These are phyloP conservation scores for Abramis brama DNA, from an alignment of 2,113 vertebrate species.

Conservation along the genomic window DNA sequence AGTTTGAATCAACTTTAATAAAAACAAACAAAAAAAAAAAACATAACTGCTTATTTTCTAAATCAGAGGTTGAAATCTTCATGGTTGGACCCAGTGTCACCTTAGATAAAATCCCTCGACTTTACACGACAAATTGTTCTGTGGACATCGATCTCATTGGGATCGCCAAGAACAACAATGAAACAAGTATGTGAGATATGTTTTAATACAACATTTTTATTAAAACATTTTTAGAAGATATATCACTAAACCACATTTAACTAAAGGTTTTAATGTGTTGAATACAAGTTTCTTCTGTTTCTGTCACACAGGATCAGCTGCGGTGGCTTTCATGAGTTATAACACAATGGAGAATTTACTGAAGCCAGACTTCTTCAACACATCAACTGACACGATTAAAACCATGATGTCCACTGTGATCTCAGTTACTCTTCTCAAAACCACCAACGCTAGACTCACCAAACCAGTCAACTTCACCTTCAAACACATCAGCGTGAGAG, in stretches of 20 bases:
- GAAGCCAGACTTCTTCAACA: conserved; percentile 15
- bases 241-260: too few relatives aligned
- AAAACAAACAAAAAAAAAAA: too few relatives aligned
- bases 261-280: too few relatives aligned
- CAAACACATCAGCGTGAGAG: background rate
- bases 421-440: conserved; percentile 34
- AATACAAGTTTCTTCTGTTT: too few relatives aligned
- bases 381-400: background rate
- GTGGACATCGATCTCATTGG: background rate
- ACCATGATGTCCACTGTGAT: conserved; percentile 48
- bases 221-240: too few relatives aligned
- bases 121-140: background rate
- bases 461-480: conserved; percentile 48
- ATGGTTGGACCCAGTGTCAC: background rate
- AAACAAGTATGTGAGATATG: background rate
- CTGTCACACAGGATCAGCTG: background rate
- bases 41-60: background rate
- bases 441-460: background rate
- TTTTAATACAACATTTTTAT: background rate
- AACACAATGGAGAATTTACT: background rate
- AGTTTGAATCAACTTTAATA: too few relatives aligned
- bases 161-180: conserved; percentile 33
- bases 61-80: background rate
- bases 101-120: background rate
- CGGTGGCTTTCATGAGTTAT: conserved; percentile 43